Base-by-base conservation (phyloP, 2,113 vertebrate genomes). In the Phycodurus eques region DNA sequence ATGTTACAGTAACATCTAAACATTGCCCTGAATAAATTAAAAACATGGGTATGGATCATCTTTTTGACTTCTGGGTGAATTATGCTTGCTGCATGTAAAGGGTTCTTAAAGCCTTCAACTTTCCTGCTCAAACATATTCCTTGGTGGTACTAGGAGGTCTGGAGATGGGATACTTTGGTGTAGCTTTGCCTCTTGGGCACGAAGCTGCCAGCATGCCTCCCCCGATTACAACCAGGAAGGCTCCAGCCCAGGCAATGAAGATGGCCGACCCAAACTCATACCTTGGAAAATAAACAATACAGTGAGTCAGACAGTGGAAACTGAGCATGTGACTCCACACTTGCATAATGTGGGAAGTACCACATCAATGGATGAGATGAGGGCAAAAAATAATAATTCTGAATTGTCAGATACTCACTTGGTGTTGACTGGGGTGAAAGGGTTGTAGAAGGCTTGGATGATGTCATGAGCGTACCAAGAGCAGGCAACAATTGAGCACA, bases 251-350 rank as follows among this genome's bases (percentile, higher is more conserved):
- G 68, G 93, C 93, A 0, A 97, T 91, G 77, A 96, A 97, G 71
- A 96, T 90, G n/a, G 94, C 94, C 1, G 94, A 67, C 0, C 95
- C 95, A 73, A 97, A 95, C 83, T 97, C 95, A 0, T 94, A 97
- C 90, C 95, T 97, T 68, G 0, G 56, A n/a, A 31, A 4, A 63
- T 22, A 72, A 7, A 42, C 20, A 39, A 47, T 7, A 44, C 8
- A 73, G 8, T 59, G 0, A 72, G 53, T 75, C 42, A 72, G 67
- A 43, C 33, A 3, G 19, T 39, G 22, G 12, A 68, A 67, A 17
- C 42, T 20, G 10, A 65, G 35, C 8, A 63, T 63, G 8, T 63
- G 5, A 63, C 33, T 33, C n/a, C 27, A 62, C 12, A 33, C 33
- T 22, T 22, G 6, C 5, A 17, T 9, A 17, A 57, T 20, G 15